Evolutionary conservation across 2,113 vertebrate genomes (phyloP).

Genomic region (Acanthochromis polyacanthus): DNA sequence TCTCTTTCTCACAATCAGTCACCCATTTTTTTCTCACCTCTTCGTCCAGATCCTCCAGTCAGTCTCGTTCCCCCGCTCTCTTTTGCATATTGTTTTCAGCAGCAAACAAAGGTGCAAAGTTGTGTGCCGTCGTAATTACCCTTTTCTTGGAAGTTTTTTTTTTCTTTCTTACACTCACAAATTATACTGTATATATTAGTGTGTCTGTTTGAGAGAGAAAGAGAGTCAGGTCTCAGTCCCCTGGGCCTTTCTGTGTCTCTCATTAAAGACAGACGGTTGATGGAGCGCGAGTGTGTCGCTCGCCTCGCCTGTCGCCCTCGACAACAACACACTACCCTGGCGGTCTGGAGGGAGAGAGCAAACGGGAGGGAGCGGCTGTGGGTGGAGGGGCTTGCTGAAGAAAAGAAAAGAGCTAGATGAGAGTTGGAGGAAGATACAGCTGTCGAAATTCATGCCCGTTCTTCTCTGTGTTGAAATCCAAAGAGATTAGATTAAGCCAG

Average conservation of each 20-base stretch:
- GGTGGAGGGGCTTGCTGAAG: conserved; percentile 29
- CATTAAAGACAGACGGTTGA: conserved; percentile 87
- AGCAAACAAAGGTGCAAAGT: conserved; percentile 65
- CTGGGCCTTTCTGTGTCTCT: conserved; percentile 84
- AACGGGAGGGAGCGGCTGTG: conserved; percentile 41
- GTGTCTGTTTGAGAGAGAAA: conserved; percentile 58
- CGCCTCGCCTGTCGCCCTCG: conserved; percentile 83
- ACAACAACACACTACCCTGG: conserved; percentile 83
- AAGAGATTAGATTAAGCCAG: conserved; percentile 11
- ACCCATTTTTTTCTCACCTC: conserved; percentile 13
- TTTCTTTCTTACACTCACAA: conserved; percentile 44
- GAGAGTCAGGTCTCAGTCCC: conserved; percentile 83
- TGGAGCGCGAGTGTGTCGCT: conserved; percentile 85
- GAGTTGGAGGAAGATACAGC: conserved; percentile 64
- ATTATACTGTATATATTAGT: conserved; percentile 61
- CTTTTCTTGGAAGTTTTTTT: conserved; percentile 63
- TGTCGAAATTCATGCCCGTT: conserved; percentile 67
- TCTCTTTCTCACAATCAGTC: conserved; percentile 18
- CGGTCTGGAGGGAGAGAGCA: conserved; percentile 79
- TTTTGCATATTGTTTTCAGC: conserved; percentile 64
- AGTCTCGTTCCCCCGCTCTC: conserved; percentile 14
- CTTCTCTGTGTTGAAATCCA: conserved; percentile 44
- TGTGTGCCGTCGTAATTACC: conserved; percentile 66
- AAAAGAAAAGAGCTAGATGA: conserved; percentile 67
- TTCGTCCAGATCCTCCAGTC: conserved; percentile 23